Conservation (phyloP, 2,797 vertebrate genomes). For the Percopsis omiscomaycus region DNA sequence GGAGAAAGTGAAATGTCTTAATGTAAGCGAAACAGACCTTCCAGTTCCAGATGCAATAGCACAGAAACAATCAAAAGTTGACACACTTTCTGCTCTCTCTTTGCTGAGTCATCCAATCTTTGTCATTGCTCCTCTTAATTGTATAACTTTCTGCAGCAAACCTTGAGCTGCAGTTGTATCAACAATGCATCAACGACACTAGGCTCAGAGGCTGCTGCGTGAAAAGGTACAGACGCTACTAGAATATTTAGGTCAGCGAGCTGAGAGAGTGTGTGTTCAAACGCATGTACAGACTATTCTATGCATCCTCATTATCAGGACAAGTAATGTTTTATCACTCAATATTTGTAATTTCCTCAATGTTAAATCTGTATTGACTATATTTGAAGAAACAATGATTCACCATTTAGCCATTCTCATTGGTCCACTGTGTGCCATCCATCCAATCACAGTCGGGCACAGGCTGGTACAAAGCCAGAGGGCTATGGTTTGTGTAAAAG, state of each 20-base stretch:
- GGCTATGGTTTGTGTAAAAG: constrained; percentile 44
- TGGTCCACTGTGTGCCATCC: constrained; percentile 45
- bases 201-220: not conserved
- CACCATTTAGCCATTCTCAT: constrained; percentile 58
- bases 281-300: no score
- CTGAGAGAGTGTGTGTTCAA: not conserved
- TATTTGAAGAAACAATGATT: constrained; percentile 7
- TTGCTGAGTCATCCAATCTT: constrained; percentile 19
- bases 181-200: constrained; percentile 28
- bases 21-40: not conserved
- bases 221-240: not conserved
- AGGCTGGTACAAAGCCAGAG: constrained; percentile 41
- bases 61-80: constrained; percentile 32
- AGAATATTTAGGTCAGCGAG: constrained; percentile 4
- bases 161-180: constrained; percentile 17
- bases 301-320: no score
- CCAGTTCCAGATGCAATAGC: constrained; percentile 4
- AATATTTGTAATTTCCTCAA: not conserved
- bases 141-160: constrained; percentile 17
- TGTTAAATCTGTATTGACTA: constrained; percentile 20
- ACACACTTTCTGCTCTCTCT: constrained; percentile 15
- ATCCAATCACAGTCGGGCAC: constrained; percentile 66
- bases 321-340: not conserved
- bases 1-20: not conserved
- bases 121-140: constrained; percentile 17